Evolutionary conservation across 2,797 vertebrate genomes (phyloP).

Genomic region (Xenentodon cancila): DNA sequence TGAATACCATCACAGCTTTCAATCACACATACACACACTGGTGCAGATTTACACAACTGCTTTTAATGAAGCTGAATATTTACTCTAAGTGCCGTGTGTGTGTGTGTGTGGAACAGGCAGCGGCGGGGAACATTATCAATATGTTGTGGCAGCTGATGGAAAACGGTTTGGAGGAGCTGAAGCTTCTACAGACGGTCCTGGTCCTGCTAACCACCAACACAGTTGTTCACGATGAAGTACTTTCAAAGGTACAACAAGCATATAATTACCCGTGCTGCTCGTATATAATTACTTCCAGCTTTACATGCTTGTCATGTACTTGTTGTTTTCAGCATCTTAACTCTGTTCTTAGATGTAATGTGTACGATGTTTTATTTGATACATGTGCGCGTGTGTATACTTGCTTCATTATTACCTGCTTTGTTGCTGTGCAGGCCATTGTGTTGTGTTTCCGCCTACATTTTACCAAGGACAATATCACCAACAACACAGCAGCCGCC

Average conservation of each 20-base stretch:
- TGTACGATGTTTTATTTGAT: neutral
- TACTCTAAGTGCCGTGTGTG: constrained; percentile 1
- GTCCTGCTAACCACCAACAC: constrained; percentile 98
- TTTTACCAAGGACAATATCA: constrained; percentile 99
- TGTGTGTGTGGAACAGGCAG: constrained; percentile 79
- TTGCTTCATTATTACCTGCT: neutral
- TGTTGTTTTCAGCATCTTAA: neutral
- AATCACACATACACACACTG: neutral
- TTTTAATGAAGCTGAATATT: neutral
- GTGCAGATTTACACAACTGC: neutral
- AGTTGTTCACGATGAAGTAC: constrained; percentile 90
- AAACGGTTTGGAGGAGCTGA: constrained; percentile 97
- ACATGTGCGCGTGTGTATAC: neutral
- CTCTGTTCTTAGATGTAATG: neutral
- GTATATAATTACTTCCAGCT: too few relatives aligned
- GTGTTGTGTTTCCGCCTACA: constrained; percentile 98
- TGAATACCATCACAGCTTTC: too few relatives aligned
- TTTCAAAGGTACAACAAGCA: constrained; percentile 73
- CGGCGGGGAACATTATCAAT: constrained; percentile 98
- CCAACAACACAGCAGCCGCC: constrained; percentile 97
- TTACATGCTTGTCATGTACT: too few relatives aligned
- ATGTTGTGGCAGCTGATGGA: constrained; percentile 99
- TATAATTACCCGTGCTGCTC: too few relatives aligned
- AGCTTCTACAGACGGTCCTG: constrained; percentile 96
- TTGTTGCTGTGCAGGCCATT: constrained; percentile 86